These are phyloP conservation scores for Gavia stellata DNA, from an alignment of 2,113 vertebrate species.

Conservation along the genomic window DNA sequence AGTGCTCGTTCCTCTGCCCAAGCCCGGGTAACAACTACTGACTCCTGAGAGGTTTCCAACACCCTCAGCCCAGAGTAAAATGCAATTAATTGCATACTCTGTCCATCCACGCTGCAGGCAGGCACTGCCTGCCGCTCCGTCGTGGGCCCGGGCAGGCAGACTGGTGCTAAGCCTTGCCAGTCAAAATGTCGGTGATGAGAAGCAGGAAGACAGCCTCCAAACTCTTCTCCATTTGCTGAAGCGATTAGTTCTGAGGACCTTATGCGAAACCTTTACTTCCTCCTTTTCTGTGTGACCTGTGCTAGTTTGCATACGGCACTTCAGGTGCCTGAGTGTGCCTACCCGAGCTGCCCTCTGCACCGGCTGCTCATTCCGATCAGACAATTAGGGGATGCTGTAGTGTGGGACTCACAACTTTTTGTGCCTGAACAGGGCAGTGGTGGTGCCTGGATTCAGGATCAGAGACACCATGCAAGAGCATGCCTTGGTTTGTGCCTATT, in stretches of 20 bases:
- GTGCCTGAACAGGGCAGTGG: not conserved
- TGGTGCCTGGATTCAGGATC: not conserved
- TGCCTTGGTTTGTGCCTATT: rapidly evolving
- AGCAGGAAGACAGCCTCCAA: not conserved
- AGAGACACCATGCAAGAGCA: not conserved
- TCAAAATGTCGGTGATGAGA: rapidly evolving
- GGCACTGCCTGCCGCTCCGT: rapidly evolving
- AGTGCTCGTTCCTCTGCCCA: rapidly evolving
- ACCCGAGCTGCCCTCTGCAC: not conserved
- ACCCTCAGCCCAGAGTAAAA: too few species aligned
- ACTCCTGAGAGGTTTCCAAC: not conserved
- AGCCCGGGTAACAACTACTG: not conserved
- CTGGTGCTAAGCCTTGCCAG: not conserved
- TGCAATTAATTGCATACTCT: rapidly evolving
- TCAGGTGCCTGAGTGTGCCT: not conserved
- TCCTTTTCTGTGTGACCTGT: not conserved
- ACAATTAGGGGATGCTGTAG: not conserved
- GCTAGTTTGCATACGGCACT: not conserved
- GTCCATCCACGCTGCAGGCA: not conserved
- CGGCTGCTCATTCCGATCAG: not conserved
- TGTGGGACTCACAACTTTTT: not conserved
- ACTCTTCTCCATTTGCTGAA: not conserved
- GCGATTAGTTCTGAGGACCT: not conserved
- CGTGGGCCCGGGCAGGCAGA: not conserved
- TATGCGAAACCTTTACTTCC: not conserved